Percentiles rank a stretch among this genome's conserved stretches.
These are phyloP conservation scores for Muntiacus muntjak DNA, from an alignment of 2,113 vertebrate species.

Conservation along the genomic window DNA sequence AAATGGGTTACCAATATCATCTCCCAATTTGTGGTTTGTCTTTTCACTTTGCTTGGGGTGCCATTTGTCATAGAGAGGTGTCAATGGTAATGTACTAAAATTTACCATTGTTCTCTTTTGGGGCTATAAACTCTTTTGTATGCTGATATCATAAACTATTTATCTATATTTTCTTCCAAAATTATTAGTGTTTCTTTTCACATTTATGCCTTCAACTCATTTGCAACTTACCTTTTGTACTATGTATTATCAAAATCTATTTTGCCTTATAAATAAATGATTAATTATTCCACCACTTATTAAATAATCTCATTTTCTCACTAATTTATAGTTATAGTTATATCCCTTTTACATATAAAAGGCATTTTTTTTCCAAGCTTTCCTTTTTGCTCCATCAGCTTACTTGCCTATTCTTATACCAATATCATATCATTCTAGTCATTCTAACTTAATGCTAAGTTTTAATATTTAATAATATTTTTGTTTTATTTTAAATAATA, in stretches of 20 bases:
- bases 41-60: not conserved
- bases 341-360: not conserved
- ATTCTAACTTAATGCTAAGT: not conserved
- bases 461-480: not conserved
- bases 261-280: not conserved
- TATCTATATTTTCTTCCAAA: not conserved
- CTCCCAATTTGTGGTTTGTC: not conserved
- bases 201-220: not conserved
- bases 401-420: not conserved
- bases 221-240: not conserved
- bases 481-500: not conserved
- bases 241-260: not conserved
- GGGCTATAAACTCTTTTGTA: not conserved
- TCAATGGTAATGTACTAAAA: not conserved
- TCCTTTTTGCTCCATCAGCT: not conserved
- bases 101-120: not conserved
- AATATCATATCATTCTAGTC: not conserved
- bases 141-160: not conserved
- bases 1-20: not conserved
- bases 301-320: not conserved
- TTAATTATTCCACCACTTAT: not conserved
- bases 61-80: not conserved
- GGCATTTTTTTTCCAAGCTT: not conserved
- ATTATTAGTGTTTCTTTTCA: not conserved
- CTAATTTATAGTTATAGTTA: not conserved